Conservation (phyloP, 2,888 invertebrate species). For the Lydus trimaculatus region DNA sequence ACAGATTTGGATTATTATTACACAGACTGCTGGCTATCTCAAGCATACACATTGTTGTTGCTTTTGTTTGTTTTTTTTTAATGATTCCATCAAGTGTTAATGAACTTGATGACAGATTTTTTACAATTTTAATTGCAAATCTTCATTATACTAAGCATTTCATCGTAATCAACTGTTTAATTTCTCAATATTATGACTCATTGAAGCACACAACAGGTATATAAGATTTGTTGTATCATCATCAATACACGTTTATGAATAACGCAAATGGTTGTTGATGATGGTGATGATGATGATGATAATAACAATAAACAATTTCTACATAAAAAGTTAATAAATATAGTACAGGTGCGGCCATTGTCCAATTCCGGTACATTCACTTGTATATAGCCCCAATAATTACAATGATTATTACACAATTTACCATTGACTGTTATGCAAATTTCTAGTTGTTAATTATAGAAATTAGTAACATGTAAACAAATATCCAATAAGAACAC, state of each 20-base stretch:
- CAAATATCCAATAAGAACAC: neutral
- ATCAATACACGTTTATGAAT: neutral
- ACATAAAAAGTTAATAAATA: neutral
- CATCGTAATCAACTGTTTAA: neutral
- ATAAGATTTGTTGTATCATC: too few relatives aligned
- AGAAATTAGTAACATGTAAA: neutral
- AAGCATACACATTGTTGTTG: too few relatives aligned
- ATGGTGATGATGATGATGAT: neutral
- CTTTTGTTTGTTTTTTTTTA: too few relatives aligned
- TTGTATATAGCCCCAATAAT: neutral
- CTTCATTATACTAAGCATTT: neutral
- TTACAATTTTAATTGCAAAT: neutral
- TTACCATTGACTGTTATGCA: neutral
- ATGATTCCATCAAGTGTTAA: neutral
- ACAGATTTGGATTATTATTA: neutral
- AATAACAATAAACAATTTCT: neutral
- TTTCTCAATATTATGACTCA: neutral
- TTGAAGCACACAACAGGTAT: neutral
- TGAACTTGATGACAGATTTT: slow-evolving; percentile 9
- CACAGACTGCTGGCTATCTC: neutral
- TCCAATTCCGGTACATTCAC: slow-evolving; percentile 6
- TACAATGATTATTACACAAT: neutral
- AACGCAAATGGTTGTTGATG: neutral
- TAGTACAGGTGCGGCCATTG: slow-evolving; percentile 6
- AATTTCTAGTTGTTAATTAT: neutral